Base-by-base conservation (phyloP, 2,113 vertebrate genomes). In the Eudyptes chrysolophus region DNA sequence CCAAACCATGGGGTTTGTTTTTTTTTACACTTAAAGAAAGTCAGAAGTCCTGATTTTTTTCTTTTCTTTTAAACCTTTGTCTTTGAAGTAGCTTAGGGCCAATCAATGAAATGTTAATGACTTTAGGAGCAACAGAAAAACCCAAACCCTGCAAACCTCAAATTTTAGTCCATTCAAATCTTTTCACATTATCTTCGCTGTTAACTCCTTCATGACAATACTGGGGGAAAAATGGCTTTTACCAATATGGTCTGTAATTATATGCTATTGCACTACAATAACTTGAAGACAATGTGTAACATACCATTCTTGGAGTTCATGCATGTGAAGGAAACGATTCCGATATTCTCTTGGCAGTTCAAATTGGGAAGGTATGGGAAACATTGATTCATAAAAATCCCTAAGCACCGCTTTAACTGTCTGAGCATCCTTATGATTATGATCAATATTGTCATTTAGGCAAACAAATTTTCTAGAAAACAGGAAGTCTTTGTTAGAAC, bases 341-440 rank as follows among this genome's bases (percentile, higher is more conserved):
- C 99, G 98, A 96, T 99, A 99, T 61, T 99, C 99, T 94, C 99
- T 98, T 51, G 99, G 99, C 75, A 99, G 97, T 93, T 99, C 99
- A 91, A 99, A 99, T 71, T 99, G 99, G 61, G 99, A 99, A 10
- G 99, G 97, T 90, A 99, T 98, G 2, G 99, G 99, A 97, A 99
- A 99, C 99, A 99, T 99, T 11, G 99, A 99, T 93, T 99, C 99
- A 7, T 99, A 99, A 98, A 99, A 99, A 95, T 99, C 99, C 92
- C 99, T 98, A 92, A 99, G 98, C 55, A 99, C 99, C 0, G 99
- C 99, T 97, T 99, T 99, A 83, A 99, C 99, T 10, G 99, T 99
- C 92, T 98, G 98, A 24, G 99, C 99, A 75, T 99, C 99, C 90
- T 99, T 99, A 87, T 99, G 99, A 92, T 95, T 98, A 96, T 99